Conservation (phyloP, 2,113 vertebrate genomes). For the Trachemys scripta region DNA sequence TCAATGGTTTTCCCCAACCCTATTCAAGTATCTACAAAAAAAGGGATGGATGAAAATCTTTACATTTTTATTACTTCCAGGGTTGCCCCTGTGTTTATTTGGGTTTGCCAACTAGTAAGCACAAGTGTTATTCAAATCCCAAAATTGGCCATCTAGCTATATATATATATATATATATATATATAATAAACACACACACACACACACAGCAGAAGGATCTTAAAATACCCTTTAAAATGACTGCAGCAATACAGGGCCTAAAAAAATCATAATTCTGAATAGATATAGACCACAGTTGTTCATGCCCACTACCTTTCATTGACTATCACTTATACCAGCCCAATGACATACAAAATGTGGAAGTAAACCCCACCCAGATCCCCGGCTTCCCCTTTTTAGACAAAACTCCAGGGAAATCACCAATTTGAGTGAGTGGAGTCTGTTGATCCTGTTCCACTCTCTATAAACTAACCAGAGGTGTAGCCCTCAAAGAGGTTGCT, state of each 20-base stretch:
- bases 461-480: background rate
- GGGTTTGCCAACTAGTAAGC: background rate
- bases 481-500: background rate
- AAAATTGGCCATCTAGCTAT: background rate
- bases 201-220: background rate
- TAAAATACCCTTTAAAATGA: background rate
- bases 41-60: background rate
- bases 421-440: background rate
- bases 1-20: background rate
- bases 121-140: background rate
- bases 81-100: background rate
- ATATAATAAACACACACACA: too few species aligned
- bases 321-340: background rate
- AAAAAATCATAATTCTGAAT: background rate
- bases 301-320: background rate
- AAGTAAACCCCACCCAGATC: background rate
- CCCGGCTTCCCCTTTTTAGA: background rate
- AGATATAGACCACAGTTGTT: background rate
- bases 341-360: background rate
- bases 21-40: background rate
- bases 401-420: background rate
- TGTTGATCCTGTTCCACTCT: background rate
- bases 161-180: too few species aligned
- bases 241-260: background rate
- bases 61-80: background rate